Evolutionary conservation across 2,888 invertebrate species (phyloP).

Genomic region (Ichneumon xanthorius): DNA sequence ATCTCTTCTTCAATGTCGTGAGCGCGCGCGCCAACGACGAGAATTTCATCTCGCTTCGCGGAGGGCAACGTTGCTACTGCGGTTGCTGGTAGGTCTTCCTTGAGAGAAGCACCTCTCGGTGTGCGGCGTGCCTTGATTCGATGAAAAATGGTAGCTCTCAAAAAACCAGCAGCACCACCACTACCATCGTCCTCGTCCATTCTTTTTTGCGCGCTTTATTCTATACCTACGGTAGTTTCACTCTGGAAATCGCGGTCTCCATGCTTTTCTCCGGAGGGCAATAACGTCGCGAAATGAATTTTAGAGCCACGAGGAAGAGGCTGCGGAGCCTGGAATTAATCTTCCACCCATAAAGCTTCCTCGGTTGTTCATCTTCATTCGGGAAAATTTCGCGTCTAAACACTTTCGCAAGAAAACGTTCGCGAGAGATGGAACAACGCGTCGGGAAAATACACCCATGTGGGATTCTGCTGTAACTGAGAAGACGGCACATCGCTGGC

Average conservation of each 20-base stretch:
- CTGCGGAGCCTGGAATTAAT: slow-evolving; percentile 35
- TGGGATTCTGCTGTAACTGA: not conserved
- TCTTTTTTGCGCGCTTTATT: slow-evolving; percentile 29
- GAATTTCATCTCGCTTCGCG: slow-evolving; percentile 29
- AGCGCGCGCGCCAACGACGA: not conserved
- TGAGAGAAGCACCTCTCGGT: slow-evolving; percentile 22
- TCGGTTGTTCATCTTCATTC: slow-evolving; percentile 45
- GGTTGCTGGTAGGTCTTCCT: not conserved
- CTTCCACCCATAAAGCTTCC: slow-evolving; percentile 32
- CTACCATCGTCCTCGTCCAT: slow-evolving; percentile 1
- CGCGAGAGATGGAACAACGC: not conserved
- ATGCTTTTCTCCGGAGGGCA: slow-evolving; percentile 44
- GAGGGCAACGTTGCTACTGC: not conserved
- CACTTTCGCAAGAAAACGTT: not conserved
- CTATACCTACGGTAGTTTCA: slow-evolving; percentile 8
- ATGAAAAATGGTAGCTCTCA: slow-evolving; percentile 53
- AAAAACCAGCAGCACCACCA: slow-evolving; percentile 14
- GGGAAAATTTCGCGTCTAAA: slow-evolving; percentile 35
- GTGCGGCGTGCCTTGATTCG: slow-evolving; percentile 24
- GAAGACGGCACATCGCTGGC: not conserved
- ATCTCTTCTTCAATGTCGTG: slow-evolving; percentile 5
- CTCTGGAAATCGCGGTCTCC: slow-evolving; percentile 1
- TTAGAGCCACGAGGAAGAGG: slow-evolving; percentile 35
- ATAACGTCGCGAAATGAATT: slow-evolving; percentile 58
- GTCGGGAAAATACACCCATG: slow-evolving; percentile 45